Conservation (phyloP, 2,113 vertebrate species). For the Mionectes macconnelli region DNA sequence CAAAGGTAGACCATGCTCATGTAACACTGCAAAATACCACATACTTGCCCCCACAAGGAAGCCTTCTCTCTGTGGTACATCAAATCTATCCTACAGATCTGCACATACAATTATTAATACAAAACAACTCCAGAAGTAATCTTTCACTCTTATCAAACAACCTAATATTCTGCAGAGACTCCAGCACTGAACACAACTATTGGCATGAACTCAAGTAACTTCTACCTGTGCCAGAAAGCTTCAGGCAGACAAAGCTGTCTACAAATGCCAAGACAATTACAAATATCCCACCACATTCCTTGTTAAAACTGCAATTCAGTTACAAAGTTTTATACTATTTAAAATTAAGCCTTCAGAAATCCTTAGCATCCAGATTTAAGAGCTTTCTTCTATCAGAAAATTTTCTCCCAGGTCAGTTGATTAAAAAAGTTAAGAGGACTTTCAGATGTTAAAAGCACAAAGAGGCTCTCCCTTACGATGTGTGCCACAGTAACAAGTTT, state of each 20-base stretch:
- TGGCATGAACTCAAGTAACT: neutral
- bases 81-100: neutral
- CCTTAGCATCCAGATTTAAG: neutral
- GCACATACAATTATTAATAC: neutral
- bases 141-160: neutral
- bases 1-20: neutral
- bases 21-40: neutral
- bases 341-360: neutral
- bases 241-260: neutral
- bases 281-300: neutral
- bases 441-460: neutral
- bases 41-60: neutral
- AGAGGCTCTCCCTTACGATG: neutral
- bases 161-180: neutral
- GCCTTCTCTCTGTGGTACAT: neutral
- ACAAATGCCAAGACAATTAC: neutral
- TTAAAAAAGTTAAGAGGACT: neutral
- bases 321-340: neutral
- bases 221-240: neutral
- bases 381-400: neutral
- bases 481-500: neutral
- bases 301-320: neutral
- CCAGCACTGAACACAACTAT: neutral
- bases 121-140: neutral
- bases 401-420: neutral